Percentiles rank a stretch among this genome's conserved stretches.
Evolutionary conservation across 2,113 vertebrate genomes (phyloP).

Genomic region (Prionailurus bengalensis): DNA sequence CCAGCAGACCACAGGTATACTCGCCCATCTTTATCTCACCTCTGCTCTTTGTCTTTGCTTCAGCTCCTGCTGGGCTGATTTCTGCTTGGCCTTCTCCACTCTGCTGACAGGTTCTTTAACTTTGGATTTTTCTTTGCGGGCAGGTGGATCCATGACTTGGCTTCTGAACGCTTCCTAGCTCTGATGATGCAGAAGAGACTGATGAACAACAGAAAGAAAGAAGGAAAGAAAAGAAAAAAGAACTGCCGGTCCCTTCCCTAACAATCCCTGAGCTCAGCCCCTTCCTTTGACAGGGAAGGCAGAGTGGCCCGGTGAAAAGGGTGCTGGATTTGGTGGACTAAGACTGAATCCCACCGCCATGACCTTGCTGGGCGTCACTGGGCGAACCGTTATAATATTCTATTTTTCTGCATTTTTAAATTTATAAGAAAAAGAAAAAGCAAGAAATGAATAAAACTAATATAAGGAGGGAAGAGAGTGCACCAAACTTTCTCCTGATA

Average conservation of each 20-base stretch:
- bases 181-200: not conserved
- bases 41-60: conserved; percentile 96
- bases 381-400: not conserved
- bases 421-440: not conserved
- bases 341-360: not conserved
- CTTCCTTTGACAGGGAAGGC: conserved; percentile 7
- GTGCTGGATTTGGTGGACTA: not conserved
- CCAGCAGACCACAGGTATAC: not conserved
- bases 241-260: not conserved
- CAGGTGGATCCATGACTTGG: conserved; percentile 91
- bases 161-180: conserved; percentile 7
- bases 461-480: not conserved
- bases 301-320: not conserved
- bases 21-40: conserved; percentile 83
- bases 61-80: conserved; percentile 95
- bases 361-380: not conserved
- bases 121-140: conserved; percentile 92
- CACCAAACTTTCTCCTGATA: not conserved
- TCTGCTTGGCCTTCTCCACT: conserved; percentile 94
- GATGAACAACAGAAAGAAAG: not conserved
- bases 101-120: conserved; percentile 92
- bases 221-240: not conserved
- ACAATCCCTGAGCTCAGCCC: not conserved
- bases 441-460: not conserved
- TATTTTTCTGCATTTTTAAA: not conserved